Evolutionary conservation across 2,888 invertebrate species (phyloP), one percentile per base, ranked within the genome.

Genomic region (Latrodectus elegans): DNA sequence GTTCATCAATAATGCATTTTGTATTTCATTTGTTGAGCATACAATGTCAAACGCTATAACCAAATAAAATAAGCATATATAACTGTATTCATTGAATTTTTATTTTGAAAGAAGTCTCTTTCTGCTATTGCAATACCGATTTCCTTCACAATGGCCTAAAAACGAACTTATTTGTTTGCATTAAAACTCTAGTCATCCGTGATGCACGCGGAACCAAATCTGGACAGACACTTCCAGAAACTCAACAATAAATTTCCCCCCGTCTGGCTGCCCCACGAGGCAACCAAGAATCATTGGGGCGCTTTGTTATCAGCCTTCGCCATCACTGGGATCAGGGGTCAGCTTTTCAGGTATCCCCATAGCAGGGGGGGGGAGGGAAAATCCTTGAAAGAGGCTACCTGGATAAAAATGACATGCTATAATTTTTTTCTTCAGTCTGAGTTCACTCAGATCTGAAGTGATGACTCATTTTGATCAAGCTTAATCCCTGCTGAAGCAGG

Each of bases 371-470:
- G 15, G 65, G 38, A 22, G 22, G 38, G 38, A 38, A 38, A 38
- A 38, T 38, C 38, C 38, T 38, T 38, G 38, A 38, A 38, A 38
- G 60, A 49, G 71, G 38, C 70, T 81, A 68, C 75, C 82, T 52
- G 71, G 83, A 83, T 83, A 76, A 70, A 68, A 76, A 76, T 76
- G 83, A 83, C 83, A 83, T 60, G 83, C 83, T 76, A 76, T 83
- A 83, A 83, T 83, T 83, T 83, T 83, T 83, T n/a, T 38, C 38
- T 38, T 71, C 55, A 64, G 60, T 71, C 53, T 71, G 60, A 51
- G 68, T 76, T 60, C 60, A 76, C 76, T 71, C 38, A 75, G 52
- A 55, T 68, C 53, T 22, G 38, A 38, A 51, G 83, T 83, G 83
- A 83, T 83, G 83, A 83, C 83, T 83, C 83, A 83, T 60, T 83